These are phyloP conservation scores for Cyclophora punctaria DNA, from an alignment of 2,888 invertebrate genomes.

Conservation along the genomic window DNA sequence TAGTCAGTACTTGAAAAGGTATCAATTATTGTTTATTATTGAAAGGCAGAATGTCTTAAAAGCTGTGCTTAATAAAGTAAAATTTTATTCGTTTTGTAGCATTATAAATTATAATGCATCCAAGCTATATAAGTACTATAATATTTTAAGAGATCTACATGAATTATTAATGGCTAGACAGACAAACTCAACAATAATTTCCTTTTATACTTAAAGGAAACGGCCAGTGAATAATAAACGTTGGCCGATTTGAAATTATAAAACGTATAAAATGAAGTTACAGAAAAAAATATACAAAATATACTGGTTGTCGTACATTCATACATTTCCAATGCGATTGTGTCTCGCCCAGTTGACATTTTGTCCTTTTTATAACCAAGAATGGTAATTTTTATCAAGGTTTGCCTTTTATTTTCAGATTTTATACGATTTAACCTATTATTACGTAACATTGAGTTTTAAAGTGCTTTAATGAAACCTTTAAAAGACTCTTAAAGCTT, in stretches of 20 bases:
- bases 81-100: conserved; percentile 2
- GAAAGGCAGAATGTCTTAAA: no score
- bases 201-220: conserved; percentile 57
- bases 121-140: conserved; percentile 53
- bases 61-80: no score
- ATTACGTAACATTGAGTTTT: no score
- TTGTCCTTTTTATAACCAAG: conserved; percentile 10
- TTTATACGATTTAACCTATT: no score
- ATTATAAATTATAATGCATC: conserved; percentile 68
- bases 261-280: conserved; percentile 20
- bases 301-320: background rate
- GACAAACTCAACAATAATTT: conserved; percentile 64
- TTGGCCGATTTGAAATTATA: conserved; percentile 29
- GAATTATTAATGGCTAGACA: conserved; percentile 65
- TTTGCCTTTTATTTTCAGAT: conserved; percentile 5
- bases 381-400: conserved; percentile 11
- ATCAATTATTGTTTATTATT: no score
- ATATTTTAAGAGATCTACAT: conserved; percentile 64
- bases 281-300: conserved; percentile 6
- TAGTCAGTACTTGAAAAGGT: no score
- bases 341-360: conserved; percentile 6
- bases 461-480: no score
- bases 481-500: no score
- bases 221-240: conserved; percentile 54
- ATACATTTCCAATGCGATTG: conserved; percentile 8